phyloP scores from a whole-genome alignment of 2,797 vertebrate genomes.

The Scyliorhinus canicula region DNA sequence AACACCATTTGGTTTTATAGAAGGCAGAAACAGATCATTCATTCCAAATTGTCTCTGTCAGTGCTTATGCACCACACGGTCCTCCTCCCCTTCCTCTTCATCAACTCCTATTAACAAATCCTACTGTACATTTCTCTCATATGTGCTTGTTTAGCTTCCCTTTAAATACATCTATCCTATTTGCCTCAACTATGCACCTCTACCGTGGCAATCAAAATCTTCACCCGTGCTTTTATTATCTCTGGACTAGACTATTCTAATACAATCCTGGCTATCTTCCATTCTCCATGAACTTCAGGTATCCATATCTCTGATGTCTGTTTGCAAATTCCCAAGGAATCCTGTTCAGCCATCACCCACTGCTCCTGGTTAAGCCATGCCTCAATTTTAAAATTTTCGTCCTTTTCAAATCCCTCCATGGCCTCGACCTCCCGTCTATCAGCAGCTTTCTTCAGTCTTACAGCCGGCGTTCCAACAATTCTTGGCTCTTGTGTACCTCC shows the following conservation, averaged over 20 bases:
- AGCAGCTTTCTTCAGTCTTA: too few species aligned
- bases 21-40: neutral
- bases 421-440: too few species aligned
- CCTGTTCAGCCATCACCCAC: too few species aligned
- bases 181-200: neutral
- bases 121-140: neutral
- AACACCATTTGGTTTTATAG: neutral
- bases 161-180: neutral
- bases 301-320: neutral
- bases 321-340: too few species aligned
- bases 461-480: too few species aligned
- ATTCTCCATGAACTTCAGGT: neutral
- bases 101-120: too few species aligned
- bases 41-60: too few species aligned
- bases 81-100: neutral
- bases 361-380: too few species aligned
- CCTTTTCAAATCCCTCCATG: too few species aligned
- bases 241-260: neutral
- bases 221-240: neutral
- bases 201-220: neutral
- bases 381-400: too few species aligned
- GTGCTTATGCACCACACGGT: neutral
- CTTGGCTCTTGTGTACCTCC: too few species aligned
- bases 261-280: neutral
- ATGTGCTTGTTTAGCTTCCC: neutral